Evolutionary conservation across 2,888 invertebrate genomes (phyloP), one percentile per base, ranked within the genome.

Genomic region (Mythimna pallens): DNA sequence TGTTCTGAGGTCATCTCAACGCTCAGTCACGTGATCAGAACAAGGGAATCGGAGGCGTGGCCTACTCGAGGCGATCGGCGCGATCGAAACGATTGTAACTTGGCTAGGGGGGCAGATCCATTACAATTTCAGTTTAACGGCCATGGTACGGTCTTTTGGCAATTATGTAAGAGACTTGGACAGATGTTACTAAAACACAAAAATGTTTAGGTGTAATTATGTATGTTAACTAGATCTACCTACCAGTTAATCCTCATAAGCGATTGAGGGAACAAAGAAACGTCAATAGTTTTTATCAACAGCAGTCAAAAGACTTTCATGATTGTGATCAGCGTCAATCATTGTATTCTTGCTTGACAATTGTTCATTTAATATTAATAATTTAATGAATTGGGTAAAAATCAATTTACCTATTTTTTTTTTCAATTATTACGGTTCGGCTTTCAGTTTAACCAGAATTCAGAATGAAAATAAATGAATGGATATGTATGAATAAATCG

Each of bases 281-380:
- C 22, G 22, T 34, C 12, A 68, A 62, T 36, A 10, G 2, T 65
- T 55, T 63, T 66, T 73, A 58, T 67, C 63, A 63, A 54, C 25
- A 55, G 9, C 61, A 72, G 63, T 62, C 57, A 65, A 58, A 34
- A 40, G 43, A 57, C 47, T 69, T 52, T 22, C 30, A 12, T 20
- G 40, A 73, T 57, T 62, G 62, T n/a, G 40, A 69, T 62, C 14
- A 59, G 34, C 52, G 50, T 58, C 25, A 50, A 43, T 66, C 63
- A 14, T 58, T n/a, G 9, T 47, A 7, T 54, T 59, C 58, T 55
- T 64, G n/a, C 22, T 52, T 62, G 25, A 52, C 12, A 14, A 43
- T 25, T 22, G 20, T n/a, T 25, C 12, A 59, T 57, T 34, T 43
- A 47, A 14, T 43, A 5, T 43, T 14, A 43, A 3, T 43, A 12